Evolutionary conservation across 1,140 invertebrate genomes (phyloP), one percentile per base, ranked within the genome.

Genomic region (Sitophilus oryzae): DNA sequence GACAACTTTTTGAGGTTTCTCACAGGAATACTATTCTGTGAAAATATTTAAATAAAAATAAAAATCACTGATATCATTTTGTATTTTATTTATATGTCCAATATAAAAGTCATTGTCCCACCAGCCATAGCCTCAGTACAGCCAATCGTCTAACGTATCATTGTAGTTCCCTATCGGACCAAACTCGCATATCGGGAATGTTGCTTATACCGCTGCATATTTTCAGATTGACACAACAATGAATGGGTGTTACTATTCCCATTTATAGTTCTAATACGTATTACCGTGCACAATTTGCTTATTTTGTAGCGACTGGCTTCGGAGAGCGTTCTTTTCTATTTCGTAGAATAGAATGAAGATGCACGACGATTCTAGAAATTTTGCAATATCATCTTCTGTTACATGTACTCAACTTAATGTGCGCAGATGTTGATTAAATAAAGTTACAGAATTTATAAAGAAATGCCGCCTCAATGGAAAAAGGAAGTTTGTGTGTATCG

Each of bases 171-270:
- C 52, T 36, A 20, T 23, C 18, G 42, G 14, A 19, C 16, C 19
- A 44, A 46, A 34, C 41, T 58, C 56, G 38, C 46, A 35, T 47
- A 43, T 25, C 18, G 49, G 45, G 56, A 58, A 58, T 58, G 56
- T 37, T 21, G 56, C 35, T 37, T 23, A 50, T 38, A 41, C 30
- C 22, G 37, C 34, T 48, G 46, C 46, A 48, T 48, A 20, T 45
- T 45, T 53, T 22, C n/a, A 46, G 50, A 58, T 58, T 58, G 56
- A 53, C 50, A 53, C 23, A 40, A 58, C 56, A 58, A 47, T 56
- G 53, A 56, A 56, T 56, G 53, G 48, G 56, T 46, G 41, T 52
- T 52, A 58, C 56, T 51, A 48, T 37, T 48, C 34, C 46, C 46
- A 48, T 48, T 48, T 48, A 48, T 9, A 48, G 46, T 34, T 36